Evolutionary conservation across 1,140 invertebrate genomes (phyloP).

Genomic region (Nixonia krombeini): DNA sequence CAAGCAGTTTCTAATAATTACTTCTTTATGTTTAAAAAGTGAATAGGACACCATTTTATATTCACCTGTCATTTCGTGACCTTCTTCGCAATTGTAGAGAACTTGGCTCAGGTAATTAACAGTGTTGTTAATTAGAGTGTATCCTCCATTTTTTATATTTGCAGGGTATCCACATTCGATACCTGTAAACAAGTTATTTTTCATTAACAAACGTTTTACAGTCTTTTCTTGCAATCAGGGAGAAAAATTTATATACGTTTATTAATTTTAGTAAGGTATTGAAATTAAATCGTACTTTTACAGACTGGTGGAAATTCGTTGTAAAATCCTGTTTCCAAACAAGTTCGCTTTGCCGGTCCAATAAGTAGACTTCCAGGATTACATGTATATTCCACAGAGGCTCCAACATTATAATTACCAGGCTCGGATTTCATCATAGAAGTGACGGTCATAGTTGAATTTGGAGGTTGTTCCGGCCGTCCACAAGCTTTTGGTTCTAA

Average conservation of each 20-base stretch:
- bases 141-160: slow-evolving; percentile 86
- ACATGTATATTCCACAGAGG: slow-evolving; percentile 89
- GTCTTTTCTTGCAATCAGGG: too few relatives aligned
- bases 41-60: slow-evolving; percentile 2
- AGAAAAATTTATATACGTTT: too few relatives aligned
- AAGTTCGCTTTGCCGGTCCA: slow-evolving; percentile 86
- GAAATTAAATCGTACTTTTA: slow-evolving; percentile 79
- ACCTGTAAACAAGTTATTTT: slow-evolving; percentile 75
- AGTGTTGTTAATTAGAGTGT: slow-evolving; percentile 86
- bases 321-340: slow-evolving; percentile 92
- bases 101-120: slow-evolving; percentile 88
- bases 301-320: slow-evolving; percentile 94
- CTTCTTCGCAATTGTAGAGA: slow-evolving; percentile 86
- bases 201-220: too few relatives aligned
- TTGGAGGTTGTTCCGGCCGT: slow-evolving; percentile 91
- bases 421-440: slow-evolving; percentile 54
- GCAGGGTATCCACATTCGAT: slow-evolving; percentile 93
- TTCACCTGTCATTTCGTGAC: slow-evolving; percentile 84
- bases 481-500: slow-evolving; percentile 91
- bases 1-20: too few relatives aligned
- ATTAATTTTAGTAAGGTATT: slow-evolving; percentile 8
- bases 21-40: too few relatives aligned
- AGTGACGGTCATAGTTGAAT: slow-evolving; percentile 86
- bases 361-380: slow-evolving; percentile 89
- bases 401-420: slow-evolving; percentile 83